Conservation (phyloP, 2,797 vertebrate species). For the Coranthus polyacanthus region DNA sequence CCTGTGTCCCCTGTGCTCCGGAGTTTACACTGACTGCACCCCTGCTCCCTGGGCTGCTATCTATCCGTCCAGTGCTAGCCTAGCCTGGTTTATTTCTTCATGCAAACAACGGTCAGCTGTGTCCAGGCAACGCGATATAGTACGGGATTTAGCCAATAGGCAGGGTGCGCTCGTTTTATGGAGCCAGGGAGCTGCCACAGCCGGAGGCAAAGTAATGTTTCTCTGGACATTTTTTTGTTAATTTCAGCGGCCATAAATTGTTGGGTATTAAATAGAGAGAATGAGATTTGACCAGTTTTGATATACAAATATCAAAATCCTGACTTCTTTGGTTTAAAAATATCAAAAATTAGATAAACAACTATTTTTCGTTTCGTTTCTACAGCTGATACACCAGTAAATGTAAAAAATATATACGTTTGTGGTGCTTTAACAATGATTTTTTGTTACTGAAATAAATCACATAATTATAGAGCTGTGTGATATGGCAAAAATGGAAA, state of each 20-base stretch:
- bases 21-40: conserved; percentile 32
- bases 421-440: no score
- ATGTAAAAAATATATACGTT: no score
- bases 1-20: conserved; percentile 28
- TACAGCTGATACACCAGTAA: no score
- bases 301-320: no score
- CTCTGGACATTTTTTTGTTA: not conserved
- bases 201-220: conserved; percentile 4
- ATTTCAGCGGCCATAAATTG: not conserved
- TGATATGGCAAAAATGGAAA: no score
- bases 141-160: conserved; percentile 16
- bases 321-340: no score
- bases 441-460: no score
- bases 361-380: no score
- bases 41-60: conserved; percentile 44
- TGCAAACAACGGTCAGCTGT: conserved; percentile 72
- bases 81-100: conserved; percentile 69
- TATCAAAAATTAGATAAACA: no score
- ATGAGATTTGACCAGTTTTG: no score
- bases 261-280: no score
- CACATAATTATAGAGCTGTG: no score
- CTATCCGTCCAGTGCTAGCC: conserved; percentile 58
- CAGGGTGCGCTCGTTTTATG: conserved; percentile 24
- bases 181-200: not conserved
- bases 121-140: conserved; percentile 73